Evolutionary conservation across 1,140 invertebrate species (phyloP).

Genomic region (Trinorchestia longiramus): DNA sequence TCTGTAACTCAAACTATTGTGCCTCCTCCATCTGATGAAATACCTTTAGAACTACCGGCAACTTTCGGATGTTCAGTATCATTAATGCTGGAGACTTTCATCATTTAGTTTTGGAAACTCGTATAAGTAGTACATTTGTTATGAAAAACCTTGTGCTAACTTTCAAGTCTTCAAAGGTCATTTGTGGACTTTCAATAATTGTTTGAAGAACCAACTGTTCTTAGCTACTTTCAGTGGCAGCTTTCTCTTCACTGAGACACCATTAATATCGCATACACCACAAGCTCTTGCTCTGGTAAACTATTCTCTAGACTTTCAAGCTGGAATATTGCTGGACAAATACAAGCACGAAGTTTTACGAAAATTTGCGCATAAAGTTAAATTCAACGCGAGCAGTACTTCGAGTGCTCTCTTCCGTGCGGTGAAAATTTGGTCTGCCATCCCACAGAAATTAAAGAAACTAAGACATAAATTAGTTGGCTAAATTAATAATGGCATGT

Average conservation of each 20-base stretch:
- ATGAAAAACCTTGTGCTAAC: not conserved
- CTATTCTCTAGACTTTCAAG: not conserved
- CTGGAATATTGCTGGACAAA: not conserved
- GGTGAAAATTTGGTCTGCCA: not conserved
- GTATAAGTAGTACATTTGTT: not conserved
- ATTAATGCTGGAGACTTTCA: not conserved
- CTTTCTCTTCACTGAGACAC: not conserved
- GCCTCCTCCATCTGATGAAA: not conserved
- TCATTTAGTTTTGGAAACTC: not conserved
- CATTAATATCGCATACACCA: not conserved
- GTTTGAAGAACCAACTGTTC: not conserved
- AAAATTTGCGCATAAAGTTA: not conserved
- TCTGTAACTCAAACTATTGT: not conserved
- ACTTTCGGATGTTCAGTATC: not conserved
- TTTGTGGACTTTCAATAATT: not conserved
- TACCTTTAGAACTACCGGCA: not conserved
- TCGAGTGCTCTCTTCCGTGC: not conserved
- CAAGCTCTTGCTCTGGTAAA: not conserved
- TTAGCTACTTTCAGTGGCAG: not conserved
- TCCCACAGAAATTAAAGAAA: not conserved
- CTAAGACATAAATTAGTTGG: not conserved
- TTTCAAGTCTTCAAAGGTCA: not conserved
- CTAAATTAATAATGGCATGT: not conserved
- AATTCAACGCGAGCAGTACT: not conserved
- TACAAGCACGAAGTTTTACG: not conserved